These are phyloP conservation scores for Pseudonaja textilis DNA, from an alignment of 2,113 vertebrate genomes.

Conservation along the genomic window DNA sequence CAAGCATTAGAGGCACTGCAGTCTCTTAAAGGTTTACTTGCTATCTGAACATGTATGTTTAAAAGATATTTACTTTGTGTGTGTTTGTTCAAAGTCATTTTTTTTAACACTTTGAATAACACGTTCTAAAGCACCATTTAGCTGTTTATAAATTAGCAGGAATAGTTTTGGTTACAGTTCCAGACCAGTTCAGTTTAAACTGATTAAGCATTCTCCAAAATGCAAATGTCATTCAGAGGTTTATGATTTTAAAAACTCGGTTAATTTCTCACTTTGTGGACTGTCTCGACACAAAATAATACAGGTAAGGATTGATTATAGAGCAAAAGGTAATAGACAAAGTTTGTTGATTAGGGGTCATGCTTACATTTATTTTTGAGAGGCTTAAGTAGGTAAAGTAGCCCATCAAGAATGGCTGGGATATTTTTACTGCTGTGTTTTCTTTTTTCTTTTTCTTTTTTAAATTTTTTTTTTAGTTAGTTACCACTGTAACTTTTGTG, in stretches of 20 bases:
- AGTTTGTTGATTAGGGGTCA: neutral
- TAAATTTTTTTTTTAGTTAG: neutral
- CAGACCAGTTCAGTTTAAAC: neutral
- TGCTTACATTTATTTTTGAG: neutral
- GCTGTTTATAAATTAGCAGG: neutral
- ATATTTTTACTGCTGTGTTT: neutral
- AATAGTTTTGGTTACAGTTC: neutral
- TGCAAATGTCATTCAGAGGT: neutral
- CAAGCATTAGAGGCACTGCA: neutral
- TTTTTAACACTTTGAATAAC: neutral
- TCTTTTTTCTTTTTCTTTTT: neutral
- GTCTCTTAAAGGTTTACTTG: neutral
- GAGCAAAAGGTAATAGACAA: neutral
- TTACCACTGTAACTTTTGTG: neutral
- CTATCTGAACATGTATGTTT: neutral
- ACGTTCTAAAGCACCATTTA: neutral
- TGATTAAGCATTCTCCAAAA: neutral
- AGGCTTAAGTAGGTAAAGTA: neutral
- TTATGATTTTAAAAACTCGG: neutral
- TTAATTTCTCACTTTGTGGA: neutral
- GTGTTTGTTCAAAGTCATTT: neutral
- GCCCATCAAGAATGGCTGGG: neutral
- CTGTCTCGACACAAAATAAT: neutral
- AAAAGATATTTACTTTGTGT: neutral
- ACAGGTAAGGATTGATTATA: neutral